Evolutionary conservation across 37 sponge, comb jelly and placozoan genomes (phyloP), one percentile per base, ranked within the genome.

Genomic region (Agelas oroides): DNA sequence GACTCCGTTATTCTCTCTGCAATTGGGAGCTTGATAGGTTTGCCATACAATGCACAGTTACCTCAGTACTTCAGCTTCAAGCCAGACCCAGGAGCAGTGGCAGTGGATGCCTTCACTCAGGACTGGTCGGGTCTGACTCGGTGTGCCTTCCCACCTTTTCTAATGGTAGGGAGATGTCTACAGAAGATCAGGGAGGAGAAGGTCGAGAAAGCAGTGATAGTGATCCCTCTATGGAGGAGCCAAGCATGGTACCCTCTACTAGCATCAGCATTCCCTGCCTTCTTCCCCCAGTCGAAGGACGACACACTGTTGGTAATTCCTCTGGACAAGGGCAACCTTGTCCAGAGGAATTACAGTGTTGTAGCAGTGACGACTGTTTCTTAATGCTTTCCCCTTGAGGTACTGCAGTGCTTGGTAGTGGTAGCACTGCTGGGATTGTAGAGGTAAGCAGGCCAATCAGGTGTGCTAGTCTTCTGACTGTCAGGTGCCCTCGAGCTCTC

Each of bases 391-490:
- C n/a, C n/a, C n/a, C n/a, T n/a, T n/a, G 58, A 16, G 13, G 54
- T 57, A 54, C 23, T 8, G 86, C 15, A 85, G 77, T 0, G 56
- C 70, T 36, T 77, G 1, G 86, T 61, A 85, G 56, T 65, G 66
- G 77, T 0, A 35, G 28, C 15, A 84, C 39, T 5, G 84, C 84
- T 37, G 66, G 75, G 21, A 21, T 16, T 27, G 28, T 19, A n/a
- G 75, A 1, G 11, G 75, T 64, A 66, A 84, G 15, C 35, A 21
- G 21, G 6, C 84, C 84, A 27, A 84, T 60, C 21, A 84, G 38
- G 3, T 64, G 74, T 23, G 84, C 75, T 0, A 84, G 63, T 11
- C 73, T 40, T 35, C 84, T 34, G 5, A 12, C 74, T 36, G 84
- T n/a, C n/a, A n/a, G n/a, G n/a, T n/a, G n/a, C n/a, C n/a, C n/a